These are phyloP conservation scores for Protosalanx chinensis DNA, from an alignment of 2,797 vertebrate species.

Conservation along the genomic window DNA sequence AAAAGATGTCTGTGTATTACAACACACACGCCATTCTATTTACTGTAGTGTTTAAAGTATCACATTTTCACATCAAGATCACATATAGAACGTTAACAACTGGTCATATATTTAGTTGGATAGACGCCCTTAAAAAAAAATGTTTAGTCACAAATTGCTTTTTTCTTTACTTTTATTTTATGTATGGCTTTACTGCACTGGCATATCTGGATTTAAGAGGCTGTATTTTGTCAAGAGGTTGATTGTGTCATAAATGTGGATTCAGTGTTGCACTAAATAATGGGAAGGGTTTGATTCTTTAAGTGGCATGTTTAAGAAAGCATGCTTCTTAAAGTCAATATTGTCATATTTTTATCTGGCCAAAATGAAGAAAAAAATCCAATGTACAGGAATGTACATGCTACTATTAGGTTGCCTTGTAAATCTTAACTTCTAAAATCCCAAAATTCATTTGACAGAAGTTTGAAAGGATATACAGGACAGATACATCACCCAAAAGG, in stretches of 20 bases:
- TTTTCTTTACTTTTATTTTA: neutral
- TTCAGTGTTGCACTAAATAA: slow-evolving; percentile 12
- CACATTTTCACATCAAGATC: slow-evolving; percentile 18
- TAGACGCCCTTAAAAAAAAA: neutral
- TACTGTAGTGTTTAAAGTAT: slow-evolving; percentile 38
- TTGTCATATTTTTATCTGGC: slow-evolving; percentile 14
- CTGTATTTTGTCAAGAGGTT: slow-evolving; percentile 31
- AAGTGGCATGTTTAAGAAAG: slow-evolving; percentile 17
- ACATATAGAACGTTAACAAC: slow-evolving; percentile 35
- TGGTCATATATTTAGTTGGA: slow-evolving; percentile 31
- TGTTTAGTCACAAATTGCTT: neutral
- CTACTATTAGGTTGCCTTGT: slow-evolving; percentile 31
- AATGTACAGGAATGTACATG: slow-evolving; percentile 40
- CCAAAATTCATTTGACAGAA: slow-evolving; percentile 12
- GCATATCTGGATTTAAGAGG: slow-evolving; percentile 13
- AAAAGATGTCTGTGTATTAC: slow-evolving; percentile 19
- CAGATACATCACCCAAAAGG: slow-evolving; percentile 19
- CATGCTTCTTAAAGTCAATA: slow-evolving; percentile 20
- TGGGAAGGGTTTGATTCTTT: slow-evolving; percentile 15
- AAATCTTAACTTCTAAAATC: slow-evolving; percentile 11
- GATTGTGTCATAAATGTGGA: slow-evolving; percentile 9
- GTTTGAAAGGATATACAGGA: slow-evolving; percentile 8
- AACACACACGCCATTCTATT: slow-evolving; percentile 28
- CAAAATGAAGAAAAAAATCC: slow-evolving; percentile 23
- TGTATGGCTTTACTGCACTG: slow-evolving; percentile 14